Percentiles rank a stretch among this genome's conserved stretches.
Evolutionary conservation across 2,113 vertebrate genomes (phyloP).

Genomic region (Coptodon bakossiorum): DNA sequence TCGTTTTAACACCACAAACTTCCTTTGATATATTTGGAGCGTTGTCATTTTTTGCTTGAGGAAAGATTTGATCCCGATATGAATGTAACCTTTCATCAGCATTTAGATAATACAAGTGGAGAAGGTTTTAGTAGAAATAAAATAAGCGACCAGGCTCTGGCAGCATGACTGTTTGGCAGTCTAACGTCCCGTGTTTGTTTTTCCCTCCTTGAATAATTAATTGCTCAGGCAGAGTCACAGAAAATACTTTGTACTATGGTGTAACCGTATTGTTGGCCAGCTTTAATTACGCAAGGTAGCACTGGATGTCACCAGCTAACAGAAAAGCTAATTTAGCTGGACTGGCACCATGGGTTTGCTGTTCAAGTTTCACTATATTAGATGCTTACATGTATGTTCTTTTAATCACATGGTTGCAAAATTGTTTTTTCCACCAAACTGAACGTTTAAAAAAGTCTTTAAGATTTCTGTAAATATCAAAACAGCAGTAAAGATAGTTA

Average conservation of each 20-base stretch:
- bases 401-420: background rate
- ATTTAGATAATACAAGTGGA: background rate
- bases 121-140: background rate
- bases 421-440: background rate
- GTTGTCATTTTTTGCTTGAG: background rate
- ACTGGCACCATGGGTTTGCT: background rate
- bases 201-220: background rate
- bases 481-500: background rate
- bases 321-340: background rate
- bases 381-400: background rate
- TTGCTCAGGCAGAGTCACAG: background rate
- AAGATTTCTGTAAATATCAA: background rate
- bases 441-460: background rate
- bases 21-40: background rate
- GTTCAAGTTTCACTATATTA: background rate
- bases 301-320: background rate
- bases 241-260: background rate
- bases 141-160: rapidly evolving
- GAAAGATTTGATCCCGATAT: background rate
- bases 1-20: background rate
- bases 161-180: background rate
- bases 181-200: background rate
- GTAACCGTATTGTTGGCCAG: background rate
- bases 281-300: background rate
- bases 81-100: background rate